A percentile compares a stretch with the other conserved stretches of the same genome.
These are phyloP conservation scores for Micromussa lordhowensis DNA, from an alignment of 92 coral and sea anemone species.

Conservation along the genomic window DNA sequence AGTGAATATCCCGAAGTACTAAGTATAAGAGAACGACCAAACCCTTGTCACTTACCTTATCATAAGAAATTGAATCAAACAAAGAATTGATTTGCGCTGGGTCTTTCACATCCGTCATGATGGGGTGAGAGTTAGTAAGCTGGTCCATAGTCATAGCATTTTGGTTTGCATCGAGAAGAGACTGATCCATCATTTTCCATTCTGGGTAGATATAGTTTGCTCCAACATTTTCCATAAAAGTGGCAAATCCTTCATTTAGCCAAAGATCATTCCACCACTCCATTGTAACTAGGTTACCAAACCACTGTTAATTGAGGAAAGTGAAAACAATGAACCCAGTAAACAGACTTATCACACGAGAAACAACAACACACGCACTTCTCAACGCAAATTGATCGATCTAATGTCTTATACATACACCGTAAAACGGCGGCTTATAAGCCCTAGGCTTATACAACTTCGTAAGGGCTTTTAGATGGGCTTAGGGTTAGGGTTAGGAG, in stretches of 20 bases:
- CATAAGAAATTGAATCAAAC: slow-evolving; percentile 89
- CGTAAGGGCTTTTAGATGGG: too few relatives aligned
- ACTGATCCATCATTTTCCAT: slow-evolving; percentile 87
- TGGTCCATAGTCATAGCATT: slow-evolving; percentile 77
- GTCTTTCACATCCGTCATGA: slow-evolving; percentile 74
- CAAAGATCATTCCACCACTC: slow-evolving; percentile 90
- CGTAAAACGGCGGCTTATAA: too few relatives aligned
- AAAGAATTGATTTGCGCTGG: slow-evolving; percentile 80
- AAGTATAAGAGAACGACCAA: neutral
- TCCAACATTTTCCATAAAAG: slow-evolving; percentile 87
- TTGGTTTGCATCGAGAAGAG: slow-evolving; percentile 51
- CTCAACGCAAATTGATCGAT: too few relatives aligned
- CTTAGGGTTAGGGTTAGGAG: too few relatives aligned
- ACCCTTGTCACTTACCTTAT: slow-evolving; percentile 66
- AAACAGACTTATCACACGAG: too few relatives aligned
- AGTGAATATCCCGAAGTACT: neutral
- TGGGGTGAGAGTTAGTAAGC: slow-evolving; percentile 86
- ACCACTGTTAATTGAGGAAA: slow-evolving; percentile 71
- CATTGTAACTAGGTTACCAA: slow-evolving; percentile 94
- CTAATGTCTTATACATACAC: too few relatives aligned
- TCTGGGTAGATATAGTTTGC: slow-evolving; percentile 66
- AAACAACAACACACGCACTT: too few relatives aligned
- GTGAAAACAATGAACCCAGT: neutral
- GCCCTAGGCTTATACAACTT: too few relatives aligned
- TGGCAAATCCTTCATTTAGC: slow-evolving; percentile 91